Percentiles rank a stretch among this genome's conserved stretches.
These are phyloP conservation scores for Pantelozetes paolii DNA, from an alignment of 2,888 invertebrate species.

Conservation along the genomic window DNA sequence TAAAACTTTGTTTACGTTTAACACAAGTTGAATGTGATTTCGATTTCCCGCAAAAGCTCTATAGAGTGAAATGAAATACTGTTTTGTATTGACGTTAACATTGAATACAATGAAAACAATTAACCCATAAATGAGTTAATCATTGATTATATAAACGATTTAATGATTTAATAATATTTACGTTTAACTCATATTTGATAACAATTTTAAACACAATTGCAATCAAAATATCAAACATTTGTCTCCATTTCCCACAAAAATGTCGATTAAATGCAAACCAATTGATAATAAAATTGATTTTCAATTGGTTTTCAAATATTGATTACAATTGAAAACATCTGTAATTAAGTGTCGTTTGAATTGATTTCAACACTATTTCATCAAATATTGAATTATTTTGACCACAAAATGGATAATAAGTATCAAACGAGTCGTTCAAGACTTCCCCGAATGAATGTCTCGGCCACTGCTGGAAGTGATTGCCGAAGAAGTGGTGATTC, in stretches of 20 bases:
- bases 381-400: no score
- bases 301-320: no score
- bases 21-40: not conserved
- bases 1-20: not conserved
- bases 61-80: not conserved
- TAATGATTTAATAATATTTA: not conserved
- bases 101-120: constrained; percentile 3
- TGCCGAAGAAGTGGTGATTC: not conserved
- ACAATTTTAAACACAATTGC: no score
- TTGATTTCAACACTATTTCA: not conserved
- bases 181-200: not conserved
- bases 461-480: not conserved
- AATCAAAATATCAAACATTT: no score
- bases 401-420: not conserved
- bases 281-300: no score
- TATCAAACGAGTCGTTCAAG: not conserved
- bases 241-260: no score
- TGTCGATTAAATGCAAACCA: no score
- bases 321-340: not conserved
- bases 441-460: constrained; percentile 1
- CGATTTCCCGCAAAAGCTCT: constrained; percentile 12
- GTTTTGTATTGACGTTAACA: not conserved
- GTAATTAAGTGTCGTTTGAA: not conserved
- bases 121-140: constrained; percentile 1
- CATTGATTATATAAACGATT: not conserved